phyloP scores from a whole-genome alignment of 2,113 vertebrate genomes.

The Misgurnus mizolepis region DNA sequence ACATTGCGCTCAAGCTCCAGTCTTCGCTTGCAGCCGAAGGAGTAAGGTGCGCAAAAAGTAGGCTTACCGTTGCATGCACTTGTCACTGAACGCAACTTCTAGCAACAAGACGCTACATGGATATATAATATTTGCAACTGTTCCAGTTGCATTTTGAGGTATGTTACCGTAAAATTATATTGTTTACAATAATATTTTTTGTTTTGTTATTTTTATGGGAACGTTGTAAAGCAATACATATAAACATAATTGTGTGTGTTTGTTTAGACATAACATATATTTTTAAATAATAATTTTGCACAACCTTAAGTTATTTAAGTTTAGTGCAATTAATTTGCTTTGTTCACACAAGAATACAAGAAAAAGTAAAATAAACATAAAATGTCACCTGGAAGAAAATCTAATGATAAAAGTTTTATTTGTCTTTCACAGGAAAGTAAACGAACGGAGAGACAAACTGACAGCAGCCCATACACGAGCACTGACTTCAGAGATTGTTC shows the following conservation, averaged over 20 bases:
- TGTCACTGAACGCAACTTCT: background rate
- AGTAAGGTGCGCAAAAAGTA: constrained; percentile 2
- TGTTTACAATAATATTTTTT: background rate
- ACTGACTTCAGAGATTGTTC: constrained; percentile 47
- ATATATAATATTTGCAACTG: constrained; percentile 11
- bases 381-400: background rate
- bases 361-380: background rate
- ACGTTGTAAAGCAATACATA: background rate
- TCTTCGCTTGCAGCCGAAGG: constrained; percentile 27
- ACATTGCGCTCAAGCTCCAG: constrained; percentile 67
- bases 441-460: background rate
- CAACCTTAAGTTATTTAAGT: background rate
- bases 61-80: background rate
- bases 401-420: background rate
- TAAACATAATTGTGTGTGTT: background rate
- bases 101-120: constrained; percentile 18
- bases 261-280: background rate
- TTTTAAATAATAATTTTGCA: no score
- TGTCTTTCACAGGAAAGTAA: constrained; percentile 10
- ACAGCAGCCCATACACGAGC: background rate
- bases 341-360: background rate
- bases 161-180: background rate
- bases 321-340: background rate
- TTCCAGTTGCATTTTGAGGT: constrained; percentile 10
- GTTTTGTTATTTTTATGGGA: background rate